Evolutionary conservation across 2,797 vertebrate species (phyloP).

Genomic region (Alca torda): DNA sequence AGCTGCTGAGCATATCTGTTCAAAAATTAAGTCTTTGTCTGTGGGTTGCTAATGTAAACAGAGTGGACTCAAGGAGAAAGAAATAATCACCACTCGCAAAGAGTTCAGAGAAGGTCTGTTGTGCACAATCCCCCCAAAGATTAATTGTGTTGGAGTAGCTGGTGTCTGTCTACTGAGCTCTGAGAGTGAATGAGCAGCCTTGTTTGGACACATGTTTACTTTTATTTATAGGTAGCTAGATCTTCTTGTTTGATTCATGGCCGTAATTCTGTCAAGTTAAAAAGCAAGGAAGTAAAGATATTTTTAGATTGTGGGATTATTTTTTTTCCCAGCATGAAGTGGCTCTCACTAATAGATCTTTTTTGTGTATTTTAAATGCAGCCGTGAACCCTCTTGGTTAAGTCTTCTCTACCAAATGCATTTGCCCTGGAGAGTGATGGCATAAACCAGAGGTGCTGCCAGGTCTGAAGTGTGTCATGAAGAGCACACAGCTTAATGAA

Average conservation of each 20-base stretch:
- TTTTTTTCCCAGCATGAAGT: neutral
- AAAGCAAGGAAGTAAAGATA: neutral
- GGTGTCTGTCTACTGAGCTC: neutral
- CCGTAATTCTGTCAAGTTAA: neutral
- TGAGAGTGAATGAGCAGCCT: neutral
- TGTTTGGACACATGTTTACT: neutral
- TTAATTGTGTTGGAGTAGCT: neutral
- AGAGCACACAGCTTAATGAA: neutral
- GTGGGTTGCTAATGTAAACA: slow-evolving; percentile 12
- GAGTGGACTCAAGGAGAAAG: neutral
- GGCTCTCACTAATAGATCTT: neutral
- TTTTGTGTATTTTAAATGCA: neutral
- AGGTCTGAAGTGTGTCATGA: neutral
- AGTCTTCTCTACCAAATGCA: neutral
- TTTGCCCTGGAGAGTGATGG: neutral
- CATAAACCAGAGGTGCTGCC: neutral
- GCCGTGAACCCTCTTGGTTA: neutral
- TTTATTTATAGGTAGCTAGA: neutral
- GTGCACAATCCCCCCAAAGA: neutral
- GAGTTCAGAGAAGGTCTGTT: neutral
- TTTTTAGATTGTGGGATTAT: neutral
- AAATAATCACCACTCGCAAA: neutral
- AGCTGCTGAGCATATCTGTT: slow-evolving; percentile 7
- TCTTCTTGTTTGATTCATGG: neutral
- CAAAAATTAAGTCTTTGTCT: slow-evolving; percentile 31